phyloP scores from a whole-genome alignment of 2,888 invertebrate genomes.

The Polydrusus cervinus region DNA sequence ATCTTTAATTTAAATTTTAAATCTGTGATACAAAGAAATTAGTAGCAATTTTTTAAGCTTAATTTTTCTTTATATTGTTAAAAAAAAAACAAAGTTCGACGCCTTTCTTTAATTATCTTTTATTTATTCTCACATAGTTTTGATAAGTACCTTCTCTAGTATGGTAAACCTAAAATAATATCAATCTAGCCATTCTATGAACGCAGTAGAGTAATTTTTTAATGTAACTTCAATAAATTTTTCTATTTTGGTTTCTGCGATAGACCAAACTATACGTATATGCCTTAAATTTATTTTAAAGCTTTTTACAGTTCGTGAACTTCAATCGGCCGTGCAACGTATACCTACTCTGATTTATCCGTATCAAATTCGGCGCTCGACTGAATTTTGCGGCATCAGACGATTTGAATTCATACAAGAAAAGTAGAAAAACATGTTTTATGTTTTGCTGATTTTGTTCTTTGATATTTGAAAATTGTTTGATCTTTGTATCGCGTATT shows the following conservation, averaged over 20 bases:
- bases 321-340: constrained; percentile 58
- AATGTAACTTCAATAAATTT: constrained; percentile 56
- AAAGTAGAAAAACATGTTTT: constrained; percentile 54
- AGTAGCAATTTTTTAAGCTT: no score
- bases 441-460: constrained; percentile 58
- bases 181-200: background rate
- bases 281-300: constrained; percentile 22
- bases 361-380: constrained; percentile 66
- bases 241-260: constrained; percentile 24
- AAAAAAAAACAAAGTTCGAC: no score
- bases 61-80: no score
- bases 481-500: background rate
- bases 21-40: no score
- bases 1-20: no score
- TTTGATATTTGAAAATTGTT: constrained; percentile 56
- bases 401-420: constrained; percentile 64
- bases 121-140: no score
- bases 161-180: no score
- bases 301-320: constrained; percentile 37
- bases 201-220: background rate
- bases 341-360: constrained; percentile 63
- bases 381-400: constrained; percentile 66
- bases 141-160: no score
- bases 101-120: no score
- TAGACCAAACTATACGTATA: constrained; percentile 6